A percentile compares a stretch with the other conserved stretches of the same genome.
These are phyloP conservation scores for Seira ritae DNA, from an alignment of 2,888 invertebrate species.

Conservation along the genomic window DNA sequence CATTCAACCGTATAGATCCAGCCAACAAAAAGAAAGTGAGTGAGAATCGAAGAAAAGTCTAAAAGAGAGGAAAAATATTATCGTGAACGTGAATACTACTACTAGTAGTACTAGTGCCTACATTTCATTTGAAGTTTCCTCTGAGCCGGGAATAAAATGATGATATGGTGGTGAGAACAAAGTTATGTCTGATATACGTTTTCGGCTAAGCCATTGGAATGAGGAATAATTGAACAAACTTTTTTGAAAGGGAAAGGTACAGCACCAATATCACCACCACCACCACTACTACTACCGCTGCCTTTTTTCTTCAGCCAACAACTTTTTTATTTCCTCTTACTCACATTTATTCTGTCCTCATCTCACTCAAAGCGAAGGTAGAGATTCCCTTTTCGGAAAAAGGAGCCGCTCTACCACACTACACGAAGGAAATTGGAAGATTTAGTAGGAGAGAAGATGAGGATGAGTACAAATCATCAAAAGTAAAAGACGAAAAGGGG, in stretches of 20 bases:
- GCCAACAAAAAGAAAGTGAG: constrained; percentile 19
- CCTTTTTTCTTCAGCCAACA: background rate
- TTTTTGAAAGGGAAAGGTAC: constrained; percentile 1
- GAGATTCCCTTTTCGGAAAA: background rate
- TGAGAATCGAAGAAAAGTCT: background rate
- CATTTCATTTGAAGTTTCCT: constrained; percentile 21
- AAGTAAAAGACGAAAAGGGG: constrained; percentile 21
- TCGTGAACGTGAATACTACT: too few species aligned
- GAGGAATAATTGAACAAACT: constrained; percentile 11
- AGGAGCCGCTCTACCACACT: too few species aligned
- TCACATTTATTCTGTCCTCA: background rate
- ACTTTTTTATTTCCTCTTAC: background rate
- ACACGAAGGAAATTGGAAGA: background rate
- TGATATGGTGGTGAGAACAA: constrained; percentile 28
- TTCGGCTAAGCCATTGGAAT: background rate
- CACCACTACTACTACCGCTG: background rate
- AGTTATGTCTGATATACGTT: constrained; percentile 1
- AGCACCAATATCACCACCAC: background rate
- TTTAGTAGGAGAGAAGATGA: background rate
- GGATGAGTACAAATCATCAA: constrained; percentile 53
- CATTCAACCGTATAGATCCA: constrained; percentile 47
- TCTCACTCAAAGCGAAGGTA: background rate
- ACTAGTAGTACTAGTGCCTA: constrained; percentile 15
- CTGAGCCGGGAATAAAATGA: constrained; percentile 25
- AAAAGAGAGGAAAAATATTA: background rate